Percentiles rank a stretch among this genome's conserved stretches.
Conservation (phyloP, 2,888 invertebrate species). For the Cacoxenus indagator region DNA sequence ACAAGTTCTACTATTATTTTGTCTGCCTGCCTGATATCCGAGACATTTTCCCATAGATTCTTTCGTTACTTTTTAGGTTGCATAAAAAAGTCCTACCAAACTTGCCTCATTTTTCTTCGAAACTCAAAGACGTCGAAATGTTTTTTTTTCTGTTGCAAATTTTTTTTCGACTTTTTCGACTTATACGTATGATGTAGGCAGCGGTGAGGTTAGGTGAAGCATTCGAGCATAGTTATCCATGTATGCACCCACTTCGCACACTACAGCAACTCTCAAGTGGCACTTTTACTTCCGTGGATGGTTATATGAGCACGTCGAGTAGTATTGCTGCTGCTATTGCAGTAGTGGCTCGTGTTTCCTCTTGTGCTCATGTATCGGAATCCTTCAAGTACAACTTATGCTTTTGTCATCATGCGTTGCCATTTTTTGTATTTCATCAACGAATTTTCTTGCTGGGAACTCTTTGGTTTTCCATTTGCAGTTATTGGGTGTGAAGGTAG, state of each 20-base stretch:
- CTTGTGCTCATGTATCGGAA: constrained; percentile 33
- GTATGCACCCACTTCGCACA: neutral
- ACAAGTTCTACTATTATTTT: too few species aligned
- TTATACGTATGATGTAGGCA: constrained; percentile 37
- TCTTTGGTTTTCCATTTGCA: neutral
- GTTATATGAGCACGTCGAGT: neutral
- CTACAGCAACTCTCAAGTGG: constrained; percentile 47
- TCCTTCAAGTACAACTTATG: constrained; percentile 34
- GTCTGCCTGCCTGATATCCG: too few species aligned
- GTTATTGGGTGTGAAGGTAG: neutral
- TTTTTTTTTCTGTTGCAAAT: neutral
- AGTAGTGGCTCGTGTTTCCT: neutral
- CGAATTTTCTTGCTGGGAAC: neutral
- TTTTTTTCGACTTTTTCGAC: constrained; percentile 41
- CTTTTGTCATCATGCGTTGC: constrained; percentile 27
- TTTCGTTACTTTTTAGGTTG: neutral
- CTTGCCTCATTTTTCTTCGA: constrained; percentile 55
- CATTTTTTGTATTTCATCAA: neutral
- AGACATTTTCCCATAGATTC: neutral
- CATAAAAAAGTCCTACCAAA: neutral
- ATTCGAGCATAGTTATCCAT: neutral
- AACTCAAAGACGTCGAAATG: constrained; percentile 27
- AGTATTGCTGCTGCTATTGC: neutral
- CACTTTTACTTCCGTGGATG: constrained; percentile 61
- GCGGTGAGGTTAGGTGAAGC: neutral